phyloP scores from a whole-genome alignment of 2,797 vertebrate genomes.

The Lagodon rhomboides region DNA sequence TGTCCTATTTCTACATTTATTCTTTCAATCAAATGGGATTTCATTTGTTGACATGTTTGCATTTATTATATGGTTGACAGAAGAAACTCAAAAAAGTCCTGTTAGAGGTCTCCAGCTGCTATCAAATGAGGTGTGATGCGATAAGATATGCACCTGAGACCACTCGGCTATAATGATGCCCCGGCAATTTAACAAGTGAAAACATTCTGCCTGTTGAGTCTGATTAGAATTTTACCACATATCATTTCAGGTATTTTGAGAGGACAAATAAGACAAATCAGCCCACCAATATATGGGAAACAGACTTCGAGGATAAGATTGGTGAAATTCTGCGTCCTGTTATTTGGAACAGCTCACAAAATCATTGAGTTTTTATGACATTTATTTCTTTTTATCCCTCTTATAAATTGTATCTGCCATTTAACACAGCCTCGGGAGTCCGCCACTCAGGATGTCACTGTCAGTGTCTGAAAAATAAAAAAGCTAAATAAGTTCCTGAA shows the following conservation, averaged over 20 bases:
- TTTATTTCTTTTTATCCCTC: not conserved
- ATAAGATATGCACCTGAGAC: not conserved
- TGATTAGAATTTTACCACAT: slow-evolving; percentile 5
- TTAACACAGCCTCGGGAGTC: not conserved
- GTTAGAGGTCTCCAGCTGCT: not conserved
- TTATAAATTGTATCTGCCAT: not conserved
- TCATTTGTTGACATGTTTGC: not conserved
- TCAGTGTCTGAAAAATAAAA: not conserved
- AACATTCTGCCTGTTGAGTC: not conserved
- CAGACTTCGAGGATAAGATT: not conserved
- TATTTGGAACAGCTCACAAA: not conserved
- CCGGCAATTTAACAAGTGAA: not conserved
- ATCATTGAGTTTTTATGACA: not conserved
- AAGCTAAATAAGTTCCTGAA: not conserved
- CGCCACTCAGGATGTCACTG: not conserved
- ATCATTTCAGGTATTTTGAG: not conserved
- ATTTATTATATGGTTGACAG: not conserved
- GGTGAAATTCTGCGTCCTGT: not conserved
- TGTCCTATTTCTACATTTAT: slow-evolving; percentile 1
- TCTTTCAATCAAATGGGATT: not conserved
- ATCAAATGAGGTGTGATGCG: not conserved
- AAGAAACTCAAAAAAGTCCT: not conserved
- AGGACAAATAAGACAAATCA: slow-evolving; percentile 4
- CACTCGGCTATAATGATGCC: not conserved
- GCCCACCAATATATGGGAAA: not conserved